A percentile compares a stretch with the other conserved stretches of the same genome.
Conservation (phyloP, 2,797 vertebrate genomes). For the Cirrhinus mrigala region DNA sequence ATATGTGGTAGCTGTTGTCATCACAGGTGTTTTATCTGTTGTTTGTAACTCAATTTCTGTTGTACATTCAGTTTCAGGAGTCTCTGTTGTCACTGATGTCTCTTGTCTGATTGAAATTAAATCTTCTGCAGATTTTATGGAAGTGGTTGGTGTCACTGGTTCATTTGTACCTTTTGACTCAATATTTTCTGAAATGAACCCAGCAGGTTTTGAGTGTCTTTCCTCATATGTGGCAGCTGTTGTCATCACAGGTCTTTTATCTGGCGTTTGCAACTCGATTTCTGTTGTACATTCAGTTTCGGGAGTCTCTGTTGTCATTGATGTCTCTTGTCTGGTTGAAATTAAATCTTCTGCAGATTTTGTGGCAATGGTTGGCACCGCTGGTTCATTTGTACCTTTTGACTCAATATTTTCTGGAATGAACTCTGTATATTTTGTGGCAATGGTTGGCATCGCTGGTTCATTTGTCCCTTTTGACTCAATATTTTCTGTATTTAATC, state of each 20-base stretch:
- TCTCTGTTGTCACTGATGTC: neutral
- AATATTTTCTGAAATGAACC: neutral
- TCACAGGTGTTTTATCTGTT: neutral
- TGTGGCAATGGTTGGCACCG: too few species aligned
- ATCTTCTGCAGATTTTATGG: too few species aligned
- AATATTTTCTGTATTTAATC: too few species aligned
- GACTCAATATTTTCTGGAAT: too few species aligned
- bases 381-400: too few species aligned
- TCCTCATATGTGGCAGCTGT: neutral
- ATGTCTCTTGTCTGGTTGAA: too few species aligned
- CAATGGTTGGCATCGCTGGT: too few species aligned
- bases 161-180: neutral
- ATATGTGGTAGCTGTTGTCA: neutral
- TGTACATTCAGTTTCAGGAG: neutral
- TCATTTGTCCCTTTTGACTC: too few species aligned
- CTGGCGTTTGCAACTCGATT: neutral
- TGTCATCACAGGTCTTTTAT: too few species aligned
- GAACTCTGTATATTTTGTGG: too few species aligned
- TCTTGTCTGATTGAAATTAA: too few species aligned
- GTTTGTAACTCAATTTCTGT: neutral
- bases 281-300: conserved; percentile 16
- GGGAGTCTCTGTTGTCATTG: neutral
- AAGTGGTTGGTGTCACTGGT: neutral
- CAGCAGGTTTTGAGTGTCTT: neutral
- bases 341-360: too few species aligned